Evolutionary conservation across 2,888 invertebrate species (phyloP), one percentile per base, ranked within the genome.

Genomic region (Nomada ruficornis): DNA sequence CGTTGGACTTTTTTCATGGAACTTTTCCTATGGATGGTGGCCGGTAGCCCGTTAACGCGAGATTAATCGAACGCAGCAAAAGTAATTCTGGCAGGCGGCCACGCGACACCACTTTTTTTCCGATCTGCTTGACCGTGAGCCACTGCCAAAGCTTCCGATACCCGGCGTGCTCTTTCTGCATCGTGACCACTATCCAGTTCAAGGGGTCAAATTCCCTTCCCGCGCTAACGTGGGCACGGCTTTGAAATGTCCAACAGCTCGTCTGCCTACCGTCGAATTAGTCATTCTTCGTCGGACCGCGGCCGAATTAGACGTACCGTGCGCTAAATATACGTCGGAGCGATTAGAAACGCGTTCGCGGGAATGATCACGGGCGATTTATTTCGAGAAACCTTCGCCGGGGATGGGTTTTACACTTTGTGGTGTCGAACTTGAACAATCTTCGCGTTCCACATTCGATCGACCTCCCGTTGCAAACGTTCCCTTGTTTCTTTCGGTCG

Each of bases 131-230:
- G 89, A 86, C 88, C 88, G 76, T 87, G 89, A 89, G 89, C 85
- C 88, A 83, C 82, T 89, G 90, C 86, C 90, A 90, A 91, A 88
- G 78, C 88, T 84, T 83, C 77, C 84, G 83, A 88, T 85, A 82
- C 82, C 73, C 83, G 76, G 64, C 79, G 72, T 79, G 83, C 64
- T 84, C 82, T 82, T 82, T 83, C 83, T 72, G 72, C 65, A 72
- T 68, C 65, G 74, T 47, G 76, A 63, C 77, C 88, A 75, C 67
- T 75, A 75, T 79, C 69, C 82, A 80, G 86, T 85, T 84, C 86
- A 84, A 85, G 85, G 68, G 86, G 88, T 84, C 85, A 74, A 76
- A 88, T 88, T 88, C 86, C 63, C 74, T 26, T n/a, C 55, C 26
- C 65, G 55, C 13, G 65, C 44, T 15, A 15, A 52, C 52, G 63